Conservation (phyloP, 1,140 invertebrate species). For the Anastrepha obliqua region DNA sequence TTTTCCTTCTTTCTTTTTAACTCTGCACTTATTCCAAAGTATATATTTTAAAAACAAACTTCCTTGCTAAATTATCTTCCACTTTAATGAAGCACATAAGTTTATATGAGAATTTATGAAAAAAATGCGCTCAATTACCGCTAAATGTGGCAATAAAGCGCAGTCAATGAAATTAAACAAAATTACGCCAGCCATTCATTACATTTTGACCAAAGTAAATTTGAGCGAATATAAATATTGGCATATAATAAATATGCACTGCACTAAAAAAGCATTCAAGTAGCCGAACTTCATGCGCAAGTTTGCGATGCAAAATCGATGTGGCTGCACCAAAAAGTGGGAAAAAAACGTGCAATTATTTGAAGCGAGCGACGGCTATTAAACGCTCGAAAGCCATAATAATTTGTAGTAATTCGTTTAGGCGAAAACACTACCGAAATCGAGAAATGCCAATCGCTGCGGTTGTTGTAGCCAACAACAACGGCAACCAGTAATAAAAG, state of each 20-base stretch:
- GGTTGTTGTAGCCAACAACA: neutral
- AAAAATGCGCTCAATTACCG: constrained; percentile 25
- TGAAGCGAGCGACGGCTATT: constrained; percentile 10
- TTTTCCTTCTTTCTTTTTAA: too few relatives aligned
- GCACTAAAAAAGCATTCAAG: neutral
- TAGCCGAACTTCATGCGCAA: neutral
- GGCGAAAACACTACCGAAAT: constrained; percentile 47
- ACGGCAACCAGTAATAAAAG: neutral
- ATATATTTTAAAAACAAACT: too few relatives aligned
- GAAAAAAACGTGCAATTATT: constrained; percentile 33
- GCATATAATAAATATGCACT: neutral
- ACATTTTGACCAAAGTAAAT: constrained; percentile 36
- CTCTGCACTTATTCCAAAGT: too few relatives aligned
- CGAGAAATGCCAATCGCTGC: neutral
- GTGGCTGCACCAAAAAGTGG: neutral
- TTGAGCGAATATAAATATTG: constrained; percentile 44
- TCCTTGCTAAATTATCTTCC: too few relatives aligned
- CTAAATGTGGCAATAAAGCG: constrained; percentile 24
- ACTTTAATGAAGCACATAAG: too few relatives aligned
- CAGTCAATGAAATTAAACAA: constrained; percentile 28
- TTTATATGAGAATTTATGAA: too few relatives aligned
- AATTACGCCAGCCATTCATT: constrained; percentile 15
- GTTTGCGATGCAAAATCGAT: constrained; percentile 39
- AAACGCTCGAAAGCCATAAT: constrained; percentile 33
- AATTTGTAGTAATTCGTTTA: constrained; percentile 52